Evolutionary conservation across 92 coral and sea anemone genomes (phyloP), one percentile per base, ranked within the genome.

Genomic region (Porites rus): DNA sequence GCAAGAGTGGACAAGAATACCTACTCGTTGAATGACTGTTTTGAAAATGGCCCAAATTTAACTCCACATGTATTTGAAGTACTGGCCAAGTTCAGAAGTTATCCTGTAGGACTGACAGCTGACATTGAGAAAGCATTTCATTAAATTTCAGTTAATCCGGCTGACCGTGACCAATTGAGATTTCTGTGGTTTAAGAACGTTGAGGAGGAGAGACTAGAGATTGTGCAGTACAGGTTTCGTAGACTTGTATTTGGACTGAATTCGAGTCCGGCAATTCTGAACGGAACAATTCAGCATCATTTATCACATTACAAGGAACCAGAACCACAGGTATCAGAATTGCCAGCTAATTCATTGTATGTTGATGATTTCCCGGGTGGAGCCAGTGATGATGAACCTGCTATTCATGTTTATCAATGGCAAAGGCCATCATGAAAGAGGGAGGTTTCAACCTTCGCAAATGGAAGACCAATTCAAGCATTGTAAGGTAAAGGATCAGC

Each of bases 361-460:
- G 94, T 87, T n/a, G 88, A 81, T 64, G 91, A 90, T 73, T 81
- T 80, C 22, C 38, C 68, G 2, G 31, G 76, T 24, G 93, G 90
- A 51, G 52, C 91, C 24, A 60, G 69, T 17, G 72, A 38, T 38
- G 46, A 38, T 38, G 46, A 38, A 38, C 3, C 46, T 38, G 46
- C 46, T 38, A 4, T 38, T 38, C 46, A 38, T 38, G 46, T 38
- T 38, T 38, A 38, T 38, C 46, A 38, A 38, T 6, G 46, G 46
- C 46, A 38, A 38, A 38, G 46, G 46, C 46, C 46, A 38, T 38
- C 46, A 38, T 4, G 46, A 38, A 76, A 20, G 82, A 79, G 46
- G 87, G 86, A 51, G 89, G 86, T 8, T 79, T 89, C 86, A 89
- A 89, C 79, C 62, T 89, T 53, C 66, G 86, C 12, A 89, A 85